A percentile compares a stretch with the other conserved stretches of the same genome.
Conservation (phyloP, 2,113 vertebrate species). For the Phylloscopus trochilus region DNA sequence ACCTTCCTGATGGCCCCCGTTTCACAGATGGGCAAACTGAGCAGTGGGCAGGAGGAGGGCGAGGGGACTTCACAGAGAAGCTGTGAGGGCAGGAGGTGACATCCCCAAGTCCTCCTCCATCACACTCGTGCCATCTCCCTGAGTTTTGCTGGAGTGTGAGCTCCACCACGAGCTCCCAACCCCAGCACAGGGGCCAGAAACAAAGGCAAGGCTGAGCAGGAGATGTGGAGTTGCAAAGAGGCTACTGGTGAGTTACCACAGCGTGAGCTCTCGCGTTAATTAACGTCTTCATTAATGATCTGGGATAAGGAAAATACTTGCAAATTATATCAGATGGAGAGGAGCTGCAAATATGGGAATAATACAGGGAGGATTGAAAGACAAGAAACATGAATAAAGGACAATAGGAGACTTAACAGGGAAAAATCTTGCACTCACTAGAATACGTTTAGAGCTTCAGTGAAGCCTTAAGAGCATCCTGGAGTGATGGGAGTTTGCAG, state of each 20-base stretch:
- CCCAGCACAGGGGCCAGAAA: not conserved
- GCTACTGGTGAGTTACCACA: conserved; percentile 5
- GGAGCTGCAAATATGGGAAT: not conserved
- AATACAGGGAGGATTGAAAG: not conserved
- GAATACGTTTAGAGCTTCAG: not conserved
- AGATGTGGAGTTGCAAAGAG: not conserved
- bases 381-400: not conserved
- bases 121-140: rapidly evolving
- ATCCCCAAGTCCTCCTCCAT: not conserved
- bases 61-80: not conserved
- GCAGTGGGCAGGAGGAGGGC: not conserved
- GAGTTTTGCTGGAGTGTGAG: not conserved
- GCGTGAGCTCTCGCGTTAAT: not conserved
- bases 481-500: not conserved
- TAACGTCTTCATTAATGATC: conserved; percentile 26
- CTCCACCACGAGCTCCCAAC: rapidly evolving
- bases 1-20: not conserved
- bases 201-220: not conserved
- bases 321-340: not conserved
- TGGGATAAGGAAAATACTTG: not conserved
- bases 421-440: not conserved
- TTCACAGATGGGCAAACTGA: not conserved
- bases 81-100: not conserved
- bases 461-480: not conserved
- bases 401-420: not conserved